Evolutionary conservation across 2,888 invertebrate species (phyloP), one percentile per base, ranked within the genome.

Genomic region (Rhimphoctona megacephalus): DNA sequence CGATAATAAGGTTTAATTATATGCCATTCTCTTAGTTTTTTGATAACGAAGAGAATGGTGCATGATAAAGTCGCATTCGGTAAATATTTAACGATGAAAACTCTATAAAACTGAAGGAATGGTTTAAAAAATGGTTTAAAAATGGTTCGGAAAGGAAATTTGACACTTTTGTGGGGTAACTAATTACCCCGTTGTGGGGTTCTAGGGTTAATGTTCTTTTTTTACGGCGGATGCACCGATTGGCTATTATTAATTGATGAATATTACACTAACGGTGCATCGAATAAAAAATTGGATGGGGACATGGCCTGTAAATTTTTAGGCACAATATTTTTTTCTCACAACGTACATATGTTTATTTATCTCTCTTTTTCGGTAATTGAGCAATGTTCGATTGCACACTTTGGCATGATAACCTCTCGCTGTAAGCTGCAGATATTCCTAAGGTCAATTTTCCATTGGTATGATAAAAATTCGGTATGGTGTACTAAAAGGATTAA

Each of bases 391-490:
- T 14, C 33, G 52, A 11, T 54, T 36, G 33, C 54, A 22, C 19
- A 61, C 19, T 52, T 36, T 73, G 36, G 61, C 74, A 74, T 57
- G 74, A 73, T 73, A 73, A 73, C 73, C 73, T 73, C 49, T 72
- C 54, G 49, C 73, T 33, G 33, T 33, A 49, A 76, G 9, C 22
- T 49, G 43, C 66, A 22, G 25, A 77, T 49, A 33, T 77, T 36
- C 52, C 4, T 8, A 52, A 39, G 52, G 52, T 46, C 36, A 77
- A 77, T 49, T 77, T 77, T 77, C 66, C 66, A 52, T 66, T 33
- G 61, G 30, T 43, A 76, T 25, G 43, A 36, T 54, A 30, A 70
- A 43, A 43, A 17, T 22, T 36, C 33, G 33, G 14, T 72, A 57
- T 7, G 11, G 36, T 30, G n/a, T 61, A 33, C 78, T 66, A 78